phyloP scores from a whole-genome alignment of 2,888 invertebrate genomes.

The Oithona nana region DNA sequence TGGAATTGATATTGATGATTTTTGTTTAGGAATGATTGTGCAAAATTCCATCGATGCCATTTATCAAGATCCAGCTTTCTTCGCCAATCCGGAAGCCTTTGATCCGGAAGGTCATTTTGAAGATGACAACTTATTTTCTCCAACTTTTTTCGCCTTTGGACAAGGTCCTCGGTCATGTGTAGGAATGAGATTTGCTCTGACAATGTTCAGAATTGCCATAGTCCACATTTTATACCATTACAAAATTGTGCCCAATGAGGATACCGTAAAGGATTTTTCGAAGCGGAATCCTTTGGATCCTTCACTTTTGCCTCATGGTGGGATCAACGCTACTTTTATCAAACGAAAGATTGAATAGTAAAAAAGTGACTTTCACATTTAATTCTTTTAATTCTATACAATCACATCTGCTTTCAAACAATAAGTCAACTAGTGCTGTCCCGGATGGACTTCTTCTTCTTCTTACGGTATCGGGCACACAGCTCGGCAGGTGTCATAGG shows the following conservation, averaged over 20 bases:
- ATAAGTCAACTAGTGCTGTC: too few species aligned
- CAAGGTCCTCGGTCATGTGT: constrained; percentile 18
- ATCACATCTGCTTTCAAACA: too few species aligned
- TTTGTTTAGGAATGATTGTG: too few species aligned
- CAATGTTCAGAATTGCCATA: neutral
- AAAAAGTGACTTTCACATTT: too few species aligned
- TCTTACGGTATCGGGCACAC: too few species aligned
- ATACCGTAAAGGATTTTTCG: neutral
- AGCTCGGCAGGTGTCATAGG: too few species aligned
- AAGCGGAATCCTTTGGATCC: neutral
- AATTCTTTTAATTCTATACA: too few species aligned
- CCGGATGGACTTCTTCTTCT: too few species aligned
- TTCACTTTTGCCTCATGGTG: too few species aligned
- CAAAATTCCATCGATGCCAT: neutral
- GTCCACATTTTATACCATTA: neutral
- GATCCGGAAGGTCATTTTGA: neutral
- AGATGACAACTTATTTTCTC: neutral
- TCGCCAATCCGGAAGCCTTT: neutral
- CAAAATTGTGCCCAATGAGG: neutral
- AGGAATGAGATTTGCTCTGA: constrained; percentile 17
- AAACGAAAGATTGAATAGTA: too few species aligned
- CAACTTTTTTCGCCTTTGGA: constrained; percentile 14
- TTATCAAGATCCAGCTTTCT: neutral
- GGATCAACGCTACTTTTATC: too few species aligned
- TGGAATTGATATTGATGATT: too few species aligned